Evolutionary conservation across 2,113 vertebrate species (phyloP).

Genomic region (Ariopsis seemanni): DNA sequence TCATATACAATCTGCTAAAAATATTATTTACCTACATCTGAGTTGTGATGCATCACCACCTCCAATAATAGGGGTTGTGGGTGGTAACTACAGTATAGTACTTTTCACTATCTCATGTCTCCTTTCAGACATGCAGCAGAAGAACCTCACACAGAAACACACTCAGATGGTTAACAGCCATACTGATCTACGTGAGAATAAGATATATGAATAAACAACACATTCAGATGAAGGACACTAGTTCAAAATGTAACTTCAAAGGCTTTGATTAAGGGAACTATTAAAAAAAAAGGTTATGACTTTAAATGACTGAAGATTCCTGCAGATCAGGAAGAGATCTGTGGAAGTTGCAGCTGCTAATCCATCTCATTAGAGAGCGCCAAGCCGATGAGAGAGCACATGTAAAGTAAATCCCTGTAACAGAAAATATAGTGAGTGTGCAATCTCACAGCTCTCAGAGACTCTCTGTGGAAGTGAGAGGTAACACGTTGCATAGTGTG

Average conservation of each 20-base stretch:
- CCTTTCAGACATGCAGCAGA: neutral
- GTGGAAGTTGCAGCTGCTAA: neutral
- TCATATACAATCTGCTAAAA: neutral
- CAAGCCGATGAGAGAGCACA: neutral
- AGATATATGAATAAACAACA: neutral
- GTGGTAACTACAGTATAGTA: neutral
- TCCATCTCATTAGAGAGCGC: neutral
- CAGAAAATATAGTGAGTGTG: conserved; percentile 25
- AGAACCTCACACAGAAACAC: neutral
- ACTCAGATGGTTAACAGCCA: neutral
- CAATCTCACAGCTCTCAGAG: conserved; percentile 22
- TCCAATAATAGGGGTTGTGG: neutral
- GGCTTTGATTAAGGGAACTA: neutral
- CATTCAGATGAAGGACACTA: neutral
- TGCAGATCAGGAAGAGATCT: neutral
- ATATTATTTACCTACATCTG: neutral
- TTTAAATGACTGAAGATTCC: neutral
- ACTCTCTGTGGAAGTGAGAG: conserved; percentile 34
- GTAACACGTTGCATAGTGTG: conserved; percentile 17
- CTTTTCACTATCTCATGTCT: neutral
- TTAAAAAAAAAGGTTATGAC: neutral
- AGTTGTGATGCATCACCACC: neutral
- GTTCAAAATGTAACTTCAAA: neutral
- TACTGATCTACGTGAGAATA: neutral
- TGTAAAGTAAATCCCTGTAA: neutral